Evolutionary conservation across 2,113 vertebrate species (phyloP).

Genomic region (Rhegmatorhina hoffmannsi): DNA sequence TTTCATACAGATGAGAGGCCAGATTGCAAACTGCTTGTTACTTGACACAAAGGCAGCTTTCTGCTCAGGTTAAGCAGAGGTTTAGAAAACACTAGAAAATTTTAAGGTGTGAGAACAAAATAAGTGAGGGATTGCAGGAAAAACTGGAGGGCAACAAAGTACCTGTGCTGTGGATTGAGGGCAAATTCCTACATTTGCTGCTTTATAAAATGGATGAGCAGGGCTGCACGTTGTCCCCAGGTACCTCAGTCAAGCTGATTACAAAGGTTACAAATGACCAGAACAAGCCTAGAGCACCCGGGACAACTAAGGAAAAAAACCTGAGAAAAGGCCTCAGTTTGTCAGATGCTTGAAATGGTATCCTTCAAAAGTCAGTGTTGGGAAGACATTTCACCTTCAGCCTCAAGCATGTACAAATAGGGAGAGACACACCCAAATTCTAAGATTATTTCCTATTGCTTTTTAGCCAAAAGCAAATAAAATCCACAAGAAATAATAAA

Average conservation of each 20-base stretch:
- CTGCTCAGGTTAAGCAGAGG: not conserved
- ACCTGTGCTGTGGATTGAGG: not conserved
- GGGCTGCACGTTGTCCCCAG: not conserved
- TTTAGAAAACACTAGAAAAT: not conserved
- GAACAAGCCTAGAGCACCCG: not conserved
- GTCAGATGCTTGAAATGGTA: not conserved
- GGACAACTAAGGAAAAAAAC: not conserved
- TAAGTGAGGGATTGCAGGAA: not conserved
- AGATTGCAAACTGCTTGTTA: not conserved
- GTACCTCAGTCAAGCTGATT: not conserved
- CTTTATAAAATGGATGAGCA: not conserved
- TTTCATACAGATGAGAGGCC: not conserved
- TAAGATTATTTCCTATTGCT: not conserved
- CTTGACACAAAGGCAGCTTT: not conserved
- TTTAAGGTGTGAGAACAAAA: not conserved
- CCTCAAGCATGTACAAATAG: not conserved
- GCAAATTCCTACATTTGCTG: not conserved
- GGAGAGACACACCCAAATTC: not conserved
- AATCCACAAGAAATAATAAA: not conserved
- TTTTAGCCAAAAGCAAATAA: not conserved
- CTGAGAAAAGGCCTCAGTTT: not conserved
- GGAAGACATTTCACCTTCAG: not conserved
- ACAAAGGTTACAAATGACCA: slow-evolving; percentile 22
- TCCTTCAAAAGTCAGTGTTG: not conserved
- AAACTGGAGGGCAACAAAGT: not conserved